These are phyloP conservation scores for Taurulus bubalis DNA, from an alignment of 2,113 vertebrate species.

Conservation along the genomic window DNA sequence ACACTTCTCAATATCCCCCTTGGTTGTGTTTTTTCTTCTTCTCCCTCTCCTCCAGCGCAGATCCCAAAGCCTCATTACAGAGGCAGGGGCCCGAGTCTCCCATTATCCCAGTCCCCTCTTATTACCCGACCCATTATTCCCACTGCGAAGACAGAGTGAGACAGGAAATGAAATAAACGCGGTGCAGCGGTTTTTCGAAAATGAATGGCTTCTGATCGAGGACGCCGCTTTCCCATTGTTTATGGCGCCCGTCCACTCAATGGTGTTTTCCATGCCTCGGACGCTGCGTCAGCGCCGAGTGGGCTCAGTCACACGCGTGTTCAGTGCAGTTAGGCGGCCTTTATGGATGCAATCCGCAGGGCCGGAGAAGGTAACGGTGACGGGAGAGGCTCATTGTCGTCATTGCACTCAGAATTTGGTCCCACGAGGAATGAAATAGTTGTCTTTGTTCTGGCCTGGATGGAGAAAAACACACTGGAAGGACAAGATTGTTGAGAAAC, in stretches of 20 bases:
- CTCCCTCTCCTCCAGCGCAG: conserved; percentile 38
- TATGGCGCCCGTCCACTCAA: conserved; percentile 72
- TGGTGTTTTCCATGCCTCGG: conserved; percentile 69
- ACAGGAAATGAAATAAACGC: conserved; percentile 83
- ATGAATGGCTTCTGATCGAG: conserved; percentile 80
- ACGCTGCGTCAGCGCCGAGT: conserved; percentile 64
- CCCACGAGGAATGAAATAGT: neutral
- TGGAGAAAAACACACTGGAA: neutral
- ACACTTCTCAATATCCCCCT: conserved; percentile 52
- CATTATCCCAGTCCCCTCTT: conserved; percentile 73
- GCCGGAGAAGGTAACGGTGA: neutral
- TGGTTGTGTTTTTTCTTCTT: conserved; percentile 56
- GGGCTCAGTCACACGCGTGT: conserved; percentile 42
- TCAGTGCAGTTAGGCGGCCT: conserved; percentile 9
- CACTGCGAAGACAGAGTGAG: conserved; percentile 72
- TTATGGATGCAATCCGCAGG: conserved; percentile 18
- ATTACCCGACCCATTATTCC: conserved; percentile 78
- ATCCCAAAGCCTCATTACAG: conserved; percentile 69
- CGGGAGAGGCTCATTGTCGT: neutral
- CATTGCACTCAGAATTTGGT: neutral
- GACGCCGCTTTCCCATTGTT: conserved; percentile 64
- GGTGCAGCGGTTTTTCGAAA: conserved; percentile 54
- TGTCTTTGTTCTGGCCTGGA: neutral
- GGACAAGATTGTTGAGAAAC: conserved; percentile 9
- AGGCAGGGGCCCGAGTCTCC: conserved; percentile 66